Conservation (phyloP, 2,113 vertebrate species). For the Phalacrocorax pelagicus region DNA sequence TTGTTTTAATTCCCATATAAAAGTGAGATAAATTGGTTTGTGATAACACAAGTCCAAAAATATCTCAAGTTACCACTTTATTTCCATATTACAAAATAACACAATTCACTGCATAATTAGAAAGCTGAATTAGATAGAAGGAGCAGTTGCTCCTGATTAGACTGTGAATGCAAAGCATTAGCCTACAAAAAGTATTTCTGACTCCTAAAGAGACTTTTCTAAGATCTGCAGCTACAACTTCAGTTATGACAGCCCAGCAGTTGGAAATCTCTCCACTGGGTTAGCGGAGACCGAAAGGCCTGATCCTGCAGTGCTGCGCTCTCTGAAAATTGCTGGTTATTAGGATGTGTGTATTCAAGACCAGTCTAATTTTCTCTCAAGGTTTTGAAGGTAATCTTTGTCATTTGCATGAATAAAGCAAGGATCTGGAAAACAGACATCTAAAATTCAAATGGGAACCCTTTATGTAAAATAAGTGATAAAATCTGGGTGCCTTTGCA, state of each 20-base stretch:
- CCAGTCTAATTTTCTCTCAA: constrained; percentile 27
- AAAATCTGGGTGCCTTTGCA: constrained; percentile 52
- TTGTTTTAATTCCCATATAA: constrained; percentile 53
- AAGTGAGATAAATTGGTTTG: constrained; percentile 49
- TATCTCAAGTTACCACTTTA: constrained; percentile 39
- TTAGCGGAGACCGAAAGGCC: background rate
- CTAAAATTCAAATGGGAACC: constrained; percentile 61
- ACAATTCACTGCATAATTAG: constrained; percentile 23
- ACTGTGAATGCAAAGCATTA: background rate
- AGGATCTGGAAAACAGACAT: constrained; percentile 44
- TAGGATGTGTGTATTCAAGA: background rate
- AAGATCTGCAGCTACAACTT: background rate
- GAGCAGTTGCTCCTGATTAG: constrained; percentile 22
- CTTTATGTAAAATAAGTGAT: constrained; percentile 51
- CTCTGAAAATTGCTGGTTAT: background rate
- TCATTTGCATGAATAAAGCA: constrained; percentile 50
- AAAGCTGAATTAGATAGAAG: background rate
- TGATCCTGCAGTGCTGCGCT: background rate
- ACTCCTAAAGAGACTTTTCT: background rate
- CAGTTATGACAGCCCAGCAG: background rate
- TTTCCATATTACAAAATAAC: constrained; percentile 49
- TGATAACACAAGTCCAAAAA: constrained; percentile 36
- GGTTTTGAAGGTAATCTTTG: constrained; percentile 47
- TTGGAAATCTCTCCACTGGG: background rate
- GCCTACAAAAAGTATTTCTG: background rate